phyloP scores from a whole-genome alignment of 2,797 vertebrate species.

The Esox lucius region DNA sequence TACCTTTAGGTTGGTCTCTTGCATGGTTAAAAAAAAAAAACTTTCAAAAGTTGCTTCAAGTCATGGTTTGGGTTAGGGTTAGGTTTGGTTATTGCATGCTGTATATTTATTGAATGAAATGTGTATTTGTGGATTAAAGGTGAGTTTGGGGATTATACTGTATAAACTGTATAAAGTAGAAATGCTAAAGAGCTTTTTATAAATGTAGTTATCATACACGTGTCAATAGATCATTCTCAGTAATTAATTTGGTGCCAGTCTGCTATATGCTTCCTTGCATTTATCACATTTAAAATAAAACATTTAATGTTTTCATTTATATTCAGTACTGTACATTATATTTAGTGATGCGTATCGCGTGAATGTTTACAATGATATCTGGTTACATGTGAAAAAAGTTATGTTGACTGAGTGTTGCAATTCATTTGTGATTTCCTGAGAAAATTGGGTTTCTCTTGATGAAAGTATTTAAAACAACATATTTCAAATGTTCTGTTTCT shows the following conservation, averaged over 20 bases:
- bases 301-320: background rate
- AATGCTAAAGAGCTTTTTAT: conserved; percentile 23
- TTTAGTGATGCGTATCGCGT: background rate
- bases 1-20: background rate
- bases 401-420: background rate
- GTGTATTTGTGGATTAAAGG: background rate
- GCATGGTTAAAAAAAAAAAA: background rate
- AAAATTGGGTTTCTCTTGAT: background rate
- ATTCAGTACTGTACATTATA: background rate
- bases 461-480: background rate
- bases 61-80: too few relatives aligned
- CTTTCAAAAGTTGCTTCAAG: background rate
- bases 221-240: conserved; percentile 14
- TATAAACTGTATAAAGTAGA: background rate
- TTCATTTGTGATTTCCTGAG: background rate
- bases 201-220: conserved; percentile 8
- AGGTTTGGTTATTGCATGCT: too few relatives aligned
- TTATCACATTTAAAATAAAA: background rate
- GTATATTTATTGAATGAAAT: background rate
- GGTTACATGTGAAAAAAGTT: background rate
- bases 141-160: background rate
- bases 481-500: background rate
- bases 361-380: background rate
- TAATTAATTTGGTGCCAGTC: conserved; percentile 5
- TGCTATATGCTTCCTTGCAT: background rate